Evolutionary conservation across 2,888 invertebrate species (phyloP), one percentile per base, ranked within the genome.

Genomic region (Baronia brevicornis): DNA sequence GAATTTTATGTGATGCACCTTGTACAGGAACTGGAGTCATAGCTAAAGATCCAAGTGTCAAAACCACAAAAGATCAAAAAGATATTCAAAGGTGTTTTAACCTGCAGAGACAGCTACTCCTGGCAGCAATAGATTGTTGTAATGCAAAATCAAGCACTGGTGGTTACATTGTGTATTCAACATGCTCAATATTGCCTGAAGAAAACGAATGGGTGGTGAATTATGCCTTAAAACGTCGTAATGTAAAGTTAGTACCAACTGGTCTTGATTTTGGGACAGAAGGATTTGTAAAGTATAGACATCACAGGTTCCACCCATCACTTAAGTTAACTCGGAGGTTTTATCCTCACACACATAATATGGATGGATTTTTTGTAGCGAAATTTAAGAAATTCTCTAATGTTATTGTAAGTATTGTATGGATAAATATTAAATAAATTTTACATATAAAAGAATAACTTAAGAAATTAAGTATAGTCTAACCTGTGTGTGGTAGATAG

Each of bases 311-410:
- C 80, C 96, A 98, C 72, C 96, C 95, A 0, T 92, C 93, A 5
- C 73, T 99, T 70, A 95, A 94, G 60, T 72, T 95, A 36, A 93
- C 96, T 0, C 89, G 91, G 62, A 87, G 99, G 29, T 97, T 95
- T 79, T 99, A 99, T 78, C 99, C 99, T 0, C 99, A 99, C 66
- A 92, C 93, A 2, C 97, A 99, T 67, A 99, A 99, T 66, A 95
- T 99, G 93, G 99, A 99, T 77, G 99, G 99, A 2, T 99, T 99
- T 74, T 99, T 92, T 82, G 97, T 99, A 1, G 98, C 98, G 0
- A 99, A 99, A 79, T 73, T 99, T 6, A 96, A 97, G 78, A 99
- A 99, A 65, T 93, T 97, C 66, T 95, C 95, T 0, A 95, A 97
- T 79, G 86, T 89, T 20, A 79, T 82, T 60, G 85, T 85, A 60